Percentiles rank a stretch among this genome's conserved stretches.
Conservation (phyloP, 2,888 invertebrate species). For the Caenorhabditis uteleia region DNA sequence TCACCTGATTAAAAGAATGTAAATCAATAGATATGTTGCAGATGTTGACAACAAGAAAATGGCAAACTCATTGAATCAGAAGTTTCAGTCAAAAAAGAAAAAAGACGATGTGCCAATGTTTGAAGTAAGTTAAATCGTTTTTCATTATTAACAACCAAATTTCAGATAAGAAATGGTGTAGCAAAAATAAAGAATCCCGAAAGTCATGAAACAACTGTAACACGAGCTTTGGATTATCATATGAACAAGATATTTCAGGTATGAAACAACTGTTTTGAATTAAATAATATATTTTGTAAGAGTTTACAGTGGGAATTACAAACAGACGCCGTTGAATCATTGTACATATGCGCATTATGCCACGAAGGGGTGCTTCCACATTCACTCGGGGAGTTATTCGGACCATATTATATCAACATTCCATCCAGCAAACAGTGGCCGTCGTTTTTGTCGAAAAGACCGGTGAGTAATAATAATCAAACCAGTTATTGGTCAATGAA, state of each 20-base stretch:
- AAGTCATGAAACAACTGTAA: slow-evolving; percentile 34
- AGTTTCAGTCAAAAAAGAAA: slow-evolving; percentile 16
- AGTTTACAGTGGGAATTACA: slow-evolving; percentile 32
- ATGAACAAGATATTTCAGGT: slow-evolving; percentile 45
- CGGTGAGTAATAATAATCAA: slow-evolving; percentile 10
- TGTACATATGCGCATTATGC: slow-evolving; percentile 39
- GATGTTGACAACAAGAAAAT: slow-evolving; percentile 25
- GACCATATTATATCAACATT: slow-evolving; percentile 43
- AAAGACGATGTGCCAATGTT: slow-evolving; percentile 27
- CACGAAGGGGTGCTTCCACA: slow-evolving; percentile 19
- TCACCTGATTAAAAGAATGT: background rate
- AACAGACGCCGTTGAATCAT: slow-evolving; percentile 15
- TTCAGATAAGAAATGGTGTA: too few relatives aligned
- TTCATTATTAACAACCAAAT: too few relatives aligned
- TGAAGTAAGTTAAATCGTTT: slow-evolving; percentile 13
- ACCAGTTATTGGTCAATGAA: background rate
- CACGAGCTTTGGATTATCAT: slow-evolving; percentile 36
- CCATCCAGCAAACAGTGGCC: slow-evolving; percentile 36
- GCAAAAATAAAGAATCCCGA: slow-evolving; percentile 36
- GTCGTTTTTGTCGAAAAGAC: slow-evolving; percentile 39
- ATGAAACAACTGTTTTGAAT: background rate
- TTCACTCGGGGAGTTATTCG: slow-evolving; percentile 38
- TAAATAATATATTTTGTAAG: background rate
- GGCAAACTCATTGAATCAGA: slow-evolving; percentile 19
- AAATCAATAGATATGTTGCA: slow-evolving; percentile 5